Percentiles rank a stretch among this genome's conserved stretches.
Conservation (phyloP, 2,113 vertebrate genomes). For the Zosterops japonicus region DNA sequence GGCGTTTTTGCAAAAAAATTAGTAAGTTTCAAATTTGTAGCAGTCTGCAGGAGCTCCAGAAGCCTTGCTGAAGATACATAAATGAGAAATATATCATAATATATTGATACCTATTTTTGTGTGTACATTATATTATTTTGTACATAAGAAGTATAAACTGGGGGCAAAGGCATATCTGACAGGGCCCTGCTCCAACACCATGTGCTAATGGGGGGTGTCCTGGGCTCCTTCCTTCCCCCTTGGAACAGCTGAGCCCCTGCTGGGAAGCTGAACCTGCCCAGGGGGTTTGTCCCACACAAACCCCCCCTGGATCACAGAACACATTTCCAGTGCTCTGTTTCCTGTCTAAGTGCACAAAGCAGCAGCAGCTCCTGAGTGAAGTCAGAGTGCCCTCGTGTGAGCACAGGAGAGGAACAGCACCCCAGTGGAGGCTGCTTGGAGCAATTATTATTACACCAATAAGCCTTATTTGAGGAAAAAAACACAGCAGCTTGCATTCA, state of each 20-base stretch:
- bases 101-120: neutral
- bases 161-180: neutral
- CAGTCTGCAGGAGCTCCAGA: neutral
- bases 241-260: neutral
- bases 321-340: neutral
- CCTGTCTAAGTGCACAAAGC: neutral
- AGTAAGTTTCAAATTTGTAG: neutral
- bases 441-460: neutral
- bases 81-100: neutral
- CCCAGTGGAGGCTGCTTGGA: neutral
- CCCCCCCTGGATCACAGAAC: neutral
- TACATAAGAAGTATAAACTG: neutral
- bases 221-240: neutral
- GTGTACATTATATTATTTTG: neutral
- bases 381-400: conserved; percentile 66
- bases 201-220: too few relatives aligned
- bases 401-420: neutral
- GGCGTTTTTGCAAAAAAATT: neutral
- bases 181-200: neutral
- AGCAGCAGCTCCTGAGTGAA: neutral
- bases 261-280: neutral
- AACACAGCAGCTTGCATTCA: neutral
- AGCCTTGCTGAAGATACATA: neutral
- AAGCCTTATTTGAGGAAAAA: neutral
- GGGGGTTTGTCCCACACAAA: neutral